Evolutionary conservation across 2,888 invertebrate species (phyloP).

Genomic region (Macropis europaea): DNA sequence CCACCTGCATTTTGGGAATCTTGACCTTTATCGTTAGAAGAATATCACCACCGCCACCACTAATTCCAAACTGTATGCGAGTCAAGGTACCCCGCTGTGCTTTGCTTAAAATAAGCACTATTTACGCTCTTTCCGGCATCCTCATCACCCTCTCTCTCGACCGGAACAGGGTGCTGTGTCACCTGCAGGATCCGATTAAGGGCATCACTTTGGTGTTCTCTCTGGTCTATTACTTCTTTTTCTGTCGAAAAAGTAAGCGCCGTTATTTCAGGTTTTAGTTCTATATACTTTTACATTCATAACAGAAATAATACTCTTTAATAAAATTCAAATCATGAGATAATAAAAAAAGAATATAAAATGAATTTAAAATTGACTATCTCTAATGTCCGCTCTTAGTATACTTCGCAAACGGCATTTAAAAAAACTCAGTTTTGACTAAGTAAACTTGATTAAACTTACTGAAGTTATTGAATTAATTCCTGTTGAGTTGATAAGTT

Average conservation of each 20-base stretch:
- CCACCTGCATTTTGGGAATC: slow-evolving; percentile 67
- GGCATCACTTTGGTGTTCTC: slow-evolving; percentile 82
- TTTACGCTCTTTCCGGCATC: slow-evolving; percentile 80
- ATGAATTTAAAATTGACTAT: too few relatives aligned
- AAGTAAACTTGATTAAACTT: too few relatives aligned
- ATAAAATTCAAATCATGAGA: too few relatives aligned
- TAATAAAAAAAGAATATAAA: too few relatives aligned
- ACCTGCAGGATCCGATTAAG: slow-evolving; percentile 84
- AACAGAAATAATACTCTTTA: too few relatives aligned
- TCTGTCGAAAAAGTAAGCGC: slow-evolving; percentile 82
- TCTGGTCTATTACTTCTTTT: slow-evolving; percentile 83
- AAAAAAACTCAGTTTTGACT: too few relatives aligned
- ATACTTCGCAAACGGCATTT: too few relatives aligned
- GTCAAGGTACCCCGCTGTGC: slow-evolving; percentile 78
- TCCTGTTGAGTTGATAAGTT: too few relatives aligned
- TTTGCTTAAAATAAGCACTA: slow-evolving; percentile 78
- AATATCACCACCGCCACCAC: slow-evolving; percentile 69
- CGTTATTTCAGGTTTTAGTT: not conserved
- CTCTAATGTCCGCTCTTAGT: too few relatives aligned
- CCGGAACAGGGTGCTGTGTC: slow-evolving; percentile 82
- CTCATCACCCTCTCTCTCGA: slow-evolving; percentile 81
- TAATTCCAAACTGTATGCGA: slow-evolving; percentile 73
- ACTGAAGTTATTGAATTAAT: too few relatives aligned
- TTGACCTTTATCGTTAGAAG: slow-evolving; percentile 65
- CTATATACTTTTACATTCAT: too few relatives aligned